phyloP scores from a whole-genome alignment of 2,113 vertebrate species.

The Hippoglossus stenolepis region DNA sequence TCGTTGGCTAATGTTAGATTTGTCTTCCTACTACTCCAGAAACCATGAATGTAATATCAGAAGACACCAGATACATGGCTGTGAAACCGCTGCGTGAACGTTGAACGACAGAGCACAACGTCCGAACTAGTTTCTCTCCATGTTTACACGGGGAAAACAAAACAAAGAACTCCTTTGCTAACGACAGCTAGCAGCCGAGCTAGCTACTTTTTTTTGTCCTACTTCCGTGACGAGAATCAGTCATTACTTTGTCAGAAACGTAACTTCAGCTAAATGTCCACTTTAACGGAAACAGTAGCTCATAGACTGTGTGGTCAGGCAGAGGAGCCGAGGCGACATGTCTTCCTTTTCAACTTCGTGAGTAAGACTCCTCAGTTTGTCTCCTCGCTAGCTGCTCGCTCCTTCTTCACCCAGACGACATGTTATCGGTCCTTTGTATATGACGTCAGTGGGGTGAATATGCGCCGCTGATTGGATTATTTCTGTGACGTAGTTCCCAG shows the following conservation, averaged over 20 bases:
- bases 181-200: conserved; percentile 55
- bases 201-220: conserved; percentile 65
- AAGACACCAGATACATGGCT: conserved; percentile 13
- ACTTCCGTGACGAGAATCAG: conserved; percentile 58
- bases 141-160: conserved; percentile 54
- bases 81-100: background rate
- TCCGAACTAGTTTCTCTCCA: conserved; percentile 35
- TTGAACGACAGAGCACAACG: background rate
- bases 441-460: conserved; percentile 55
- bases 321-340: conserved; percentile 22
- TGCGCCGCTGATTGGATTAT: conserved; percentile 46
- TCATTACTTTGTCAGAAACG: conserved; percentile 46
- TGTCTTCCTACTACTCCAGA: conserved; percentile 5
- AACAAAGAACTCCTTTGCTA: conserved; percentile 76
- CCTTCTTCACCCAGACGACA: conserved; percentile 58
- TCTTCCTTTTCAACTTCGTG: conserved; percentile 50
- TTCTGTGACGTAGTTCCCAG: background rate
- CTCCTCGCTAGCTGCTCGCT: conserved; percentile 48
- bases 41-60: conserved; percentile 7
- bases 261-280: conserved; percentile 25
- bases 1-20: conserved; percentile 44
- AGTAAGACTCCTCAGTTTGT: conserved; percentile 50
- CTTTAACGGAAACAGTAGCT: conserved; percentile 3
- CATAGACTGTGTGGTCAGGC: background rate
- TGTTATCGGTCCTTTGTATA: conserved; percentile 65